Base-by-base conservation (phyloP, 2,888 invertebrate genomes). In the Eupithecia dodoneata region DNA sequence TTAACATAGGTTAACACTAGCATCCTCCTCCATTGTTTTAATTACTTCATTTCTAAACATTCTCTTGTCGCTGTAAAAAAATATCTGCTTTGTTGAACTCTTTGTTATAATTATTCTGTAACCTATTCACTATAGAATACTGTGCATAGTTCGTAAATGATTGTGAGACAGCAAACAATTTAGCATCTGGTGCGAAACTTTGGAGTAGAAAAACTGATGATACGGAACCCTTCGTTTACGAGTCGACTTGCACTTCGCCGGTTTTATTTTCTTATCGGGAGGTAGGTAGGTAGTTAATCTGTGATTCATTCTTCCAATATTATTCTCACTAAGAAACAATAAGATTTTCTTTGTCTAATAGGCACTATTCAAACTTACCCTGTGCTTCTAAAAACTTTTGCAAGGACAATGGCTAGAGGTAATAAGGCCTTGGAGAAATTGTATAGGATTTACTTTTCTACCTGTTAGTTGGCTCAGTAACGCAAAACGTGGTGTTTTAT, bases 401-500 rank as follows among this genome's bases (percentile, higher is more conserved):
- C n/a, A 52, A 63, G 65, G 75, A 76, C 76, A 81, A 79, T 73
- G 79, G 45, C 42, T 4, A 70, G 75, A 59, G 71, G 79, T 71
- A 73, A 42, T 76, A 76, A 49, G 66, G 77, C 75, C 73, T 76
- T 72, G 76, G 69, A 67, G 78, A 81, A 83, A 82, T 81, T 81
- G 78, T 72, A 81, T 81, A 75, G 81, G 82, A 83, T 83, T 83
- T 80, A 81, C 78, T 83, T 85, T 81, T 81, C 84, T 84, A 86
- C 85, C 86, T 85, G 85, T 82, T 71, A 76, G 30, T 74, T 66
- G 74, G 75, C 79, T 76, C 76, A 74, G 77, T 73, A 77, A 76
- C 76, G 74, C 70, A 80, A 75, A 84, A 73, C 83, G 82, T 85
- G 84, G 84, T 84, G 80, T 85, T 86, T 86, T 84, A 83, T 84